phyloP scores from a whole-genome alignment of 2,888 invertebrate species.

The Pegoplata infirma region DNA sequence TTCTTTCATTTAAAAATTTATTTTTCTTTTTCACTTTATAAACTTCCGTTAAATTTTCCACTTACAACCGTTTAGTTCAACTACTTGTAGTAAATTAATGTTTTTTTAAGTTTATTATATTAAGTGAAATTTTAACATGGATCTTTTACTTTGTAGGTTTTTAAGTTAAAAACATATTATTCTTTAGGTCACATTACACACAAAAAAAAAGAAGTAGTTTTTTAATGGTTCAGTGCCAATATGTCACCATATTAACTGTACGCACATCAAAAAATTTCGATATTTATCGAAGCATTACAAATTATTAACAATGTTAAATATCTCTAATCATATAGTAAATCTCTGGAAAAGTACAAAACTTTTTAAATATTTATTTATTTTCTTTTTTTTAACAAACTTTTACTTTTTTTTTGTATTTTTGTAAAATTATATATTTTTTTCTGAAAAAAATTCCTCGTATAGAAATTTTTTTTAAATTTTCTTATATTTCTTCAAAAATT shows the following conservation, averaged over 20 bases:
- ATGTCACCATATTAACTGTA: conserved; percentile 46
- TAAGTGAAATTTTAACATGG: conserved; percentile 43
- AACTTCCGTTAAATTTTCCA: conserved; percentile 1
- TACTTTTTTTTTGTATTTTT: conserved; percentile 33
- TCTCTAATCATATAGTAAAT: conserved; percentile 72
- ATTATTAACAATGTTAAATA: conserved; percentile 63
- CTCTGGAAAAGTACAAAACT: conserved; percentile 32
- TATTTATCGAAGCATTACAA: conserved; percentile 73
- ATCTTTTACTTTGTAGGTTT: conserved; percentile 19
- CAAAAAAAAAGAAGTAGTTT: conserved; percentile 39
- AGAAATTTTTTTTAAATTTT: conserved; percentile 26
- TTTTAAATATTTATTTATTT: conserved; percentile 3
- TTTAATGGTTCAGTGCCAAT: conserved; percentile 71
- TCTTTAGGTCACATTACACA: conserved; percentile 38
- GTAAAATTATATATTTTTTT: too few relatives aligned
- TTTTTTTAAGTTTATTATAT: too few relatives aligned
- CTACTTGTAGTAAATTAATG: too few relatives aligned
- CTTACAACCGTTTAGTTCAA: conserved; percentile 47
- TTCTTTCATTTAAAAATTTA: neutral
- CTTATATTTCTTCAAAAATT: too few relatives aligned
- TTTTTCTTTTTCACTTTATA: neutral
- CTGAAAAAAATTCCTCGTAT: conserved; percentile 6
- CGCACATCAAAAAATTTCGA: conserved; percentile 53
- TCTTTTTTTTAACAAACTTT: conserved; percentile 35
- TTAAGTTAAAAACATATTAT: conserved; percentile 16